These are phyloP conservation scores for Crocuta crocuta DNA, from an alignment of 2,113 vertebrate genomes.

Conservation along the genomic window DNA sequence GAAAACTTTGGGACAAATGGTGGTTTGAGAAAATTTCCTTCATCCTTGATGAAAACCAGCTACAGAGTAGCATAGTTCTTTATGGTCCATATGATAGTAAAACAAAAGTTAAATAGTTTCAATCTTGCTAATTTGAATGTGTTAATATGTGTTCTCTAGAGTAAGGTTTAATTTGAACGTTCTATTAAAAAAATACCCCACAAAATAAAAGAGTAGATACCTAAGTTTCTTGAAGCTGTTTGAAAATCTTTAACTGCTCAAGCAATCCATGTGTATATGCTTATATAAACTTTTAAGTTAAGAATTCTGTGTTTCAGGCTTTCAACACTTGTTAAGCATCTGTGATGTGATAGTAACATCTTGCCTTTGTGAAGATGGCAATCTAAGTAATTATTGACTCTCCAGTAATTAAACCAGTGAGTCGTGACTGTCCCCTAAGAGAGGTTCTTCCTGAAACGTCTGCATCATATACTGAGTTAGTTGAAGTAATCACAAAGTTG, in stretches of 20 bases:
- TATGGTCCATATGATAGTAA: not conserved
- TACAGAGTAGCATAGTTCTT: not conserved
- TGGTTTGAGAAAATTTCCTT: not conserved
- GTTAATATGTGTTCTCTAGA: not conserved
- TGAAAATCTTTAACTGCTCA: conserved; percentile 43
- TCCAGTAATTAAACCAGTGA: conserved; percentile 64
- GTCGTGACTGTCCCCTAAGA: conserved; percentile 20
- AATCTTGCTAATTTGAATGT: conserved; percentile 19
- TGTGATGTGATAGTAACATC: conserved; percentile 45
- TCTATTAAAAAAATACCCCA: not conserved
- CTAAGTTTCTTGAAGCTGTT: conserved; percentile 33
- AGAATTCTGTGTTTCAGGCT: conserved; percentile 66
- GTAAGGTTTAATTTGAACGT: conserved; percentile 38
- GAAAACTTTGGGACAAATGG: not conserved
- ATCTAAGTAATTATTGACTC: conserved; percentile 35
- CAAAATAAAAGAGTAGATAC: not conserved
- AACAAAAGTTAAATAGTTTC: conserved; percentile 43
- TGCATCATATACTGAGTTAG: not conserved
- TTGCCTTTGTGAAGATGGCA: conserved; percentile 56
- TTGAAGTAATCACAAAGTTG: conserved; percentile 2
- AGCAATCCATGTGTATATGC: conserved; percentile 37
- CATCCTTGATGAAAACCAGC: not conserved
- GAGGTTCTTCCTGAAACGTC: conserved; percentile 8
- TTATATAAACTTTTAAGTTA: conserved; percentile 47
- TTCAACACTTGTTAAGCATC: conserved; percentile 57